Conservation (phyloP, 2,888 invertebrate species). For the Exocentrus adspersus region DNA sequence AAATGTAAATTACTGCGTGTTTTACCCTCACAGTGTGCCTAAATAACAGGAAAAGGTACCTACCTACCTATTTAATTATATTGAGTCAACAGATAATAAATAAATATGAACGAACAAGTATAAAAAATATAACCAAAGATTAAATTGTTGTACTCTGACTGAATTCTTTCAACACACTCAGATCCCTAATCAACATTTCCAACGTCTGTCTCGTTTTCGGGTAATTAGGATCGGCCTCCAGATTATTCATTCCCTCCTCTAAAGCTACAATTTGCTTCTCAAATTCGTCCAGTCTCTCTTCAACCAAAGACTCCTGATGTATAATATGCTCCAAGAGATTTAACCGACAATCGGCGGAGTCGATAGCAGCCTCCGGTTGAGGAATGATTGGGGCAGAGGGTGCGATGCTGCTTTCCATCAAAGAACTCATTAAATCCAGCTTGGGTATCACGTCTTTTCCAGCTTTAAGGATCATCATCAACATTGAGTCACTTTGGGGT, state of each 20-base stretch:
- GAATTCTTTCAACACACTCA: constrained; percentile 70
- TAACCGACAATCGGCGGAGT: constrained; percentile 79
- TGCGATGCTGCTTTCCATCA: constrained; percentile 50
- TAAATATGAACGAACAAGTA: constrained; percentile 4
- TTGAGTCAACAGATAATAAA: not conserved
- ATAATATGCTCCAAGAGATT: constrained; percentile 81
- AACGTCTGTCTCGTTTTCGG: constrained; percentile 78
- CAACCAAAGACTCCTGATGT: constrained; percentile 77
- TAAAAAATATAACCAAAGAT: constrained; percentile 27
- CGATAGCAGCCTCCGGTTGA: constrained; percentile 84
- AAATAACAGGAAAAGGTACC: too few relatives aligned
- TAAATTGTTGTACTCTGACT: constrained; percentile 48
- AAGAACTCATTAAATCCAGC: constrained; percentile 50
- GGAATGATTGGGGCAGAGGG: constrained; percentile 66
- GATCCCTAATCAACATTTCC: constrained; percentile 78
- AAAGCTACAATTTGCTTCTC: constrained; percentile 79
- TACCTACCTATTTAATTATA: constrained; percentile 10
- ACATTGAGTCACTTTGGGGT: constrained; percentile 52
- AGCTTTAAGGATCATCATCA: constrained; percentile 56
- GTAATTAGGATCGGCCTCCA: constrained; percentile 69
- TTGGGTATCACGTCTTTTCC: constrained; percentile 41
- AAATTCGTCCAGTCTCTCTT: constrained; percentile 76
- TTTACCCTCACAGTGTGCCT: too few relatives aligned
- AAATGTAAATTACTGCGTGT: too few relatives aligned
- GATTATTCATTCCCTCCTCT: constrained; percentile 70